Percentiles rank a stretch among this genome's conserved stretches.
Conservation (phyloP, 2,797 vertebrate species). For the Carapus acus region DNA sequence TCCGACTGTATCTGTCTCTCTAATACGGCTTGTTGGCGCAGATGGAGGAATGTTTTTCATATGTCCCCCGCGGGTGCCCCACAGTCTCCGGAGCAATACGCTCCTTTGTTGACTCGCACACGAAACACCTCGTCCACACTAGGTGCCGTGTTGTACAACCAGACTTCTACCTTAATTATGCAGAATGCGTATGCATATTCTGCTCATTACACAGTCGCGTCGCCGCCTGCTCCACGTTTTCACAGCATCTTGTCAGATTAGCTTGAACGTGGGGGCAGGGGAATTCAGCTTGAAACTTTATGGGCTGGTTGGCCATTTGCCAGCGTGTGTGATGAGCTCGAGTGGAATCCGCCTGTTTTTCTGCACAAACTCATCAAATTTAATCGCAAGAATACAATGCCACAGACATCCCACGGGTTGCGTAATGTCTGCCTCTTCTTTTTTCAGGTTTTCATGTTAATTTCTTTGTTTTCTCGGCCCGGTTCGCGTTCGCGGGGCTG, state of each 20-base stretch:
- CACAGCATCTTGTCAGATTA: constrained; percentile 34
- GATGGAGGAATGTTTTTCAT: constrained; percentile 4
- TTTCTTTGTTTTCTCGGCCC: neutral
- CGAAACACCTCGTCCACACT: constrained; percentile 25
- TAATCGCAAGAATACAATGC: neutral
- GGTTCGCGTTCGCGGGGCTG: too few species aligned
- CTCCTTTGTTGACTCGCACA: constrained; percentile 21
- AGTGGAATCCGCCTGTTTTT: constrained; percentile 10
- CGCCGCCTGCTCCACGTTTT: constrained; percentile 28
- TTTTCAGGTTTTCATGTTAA: too few species aligned
- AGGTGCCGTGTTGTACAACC: constrained; percentile 23
- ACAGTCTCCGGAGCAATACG: constrained; percentile 13
- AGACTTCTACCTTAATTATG: constrained; percentile 38
- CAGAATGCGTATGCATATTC: constrained; percentile 43
- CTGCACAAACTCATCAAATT: neutral
- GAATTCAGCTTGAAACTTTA: constrained; percentile 18
- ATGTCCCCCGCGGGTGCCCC: neutral
- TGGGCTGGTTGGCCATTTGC: neutral
- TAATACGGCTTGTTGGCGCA: constrained; percentile 1
- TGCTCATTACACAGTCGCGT: constrained; percentile 32
- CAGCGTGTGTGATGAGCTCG: constrained; percentile 1
- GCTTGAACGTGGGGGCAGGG: constrained; percentile 28
- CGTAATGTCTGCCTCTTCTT: neutral
- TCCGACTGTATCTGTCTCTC: constrained; percentile 11
- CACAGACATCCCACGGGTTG: neutral